These are phyloP conservation scores for Drosophila nigritarsus DNA, from an alignment of 2,888 invertebrate species.

Conservation along the genomic window DNA sequence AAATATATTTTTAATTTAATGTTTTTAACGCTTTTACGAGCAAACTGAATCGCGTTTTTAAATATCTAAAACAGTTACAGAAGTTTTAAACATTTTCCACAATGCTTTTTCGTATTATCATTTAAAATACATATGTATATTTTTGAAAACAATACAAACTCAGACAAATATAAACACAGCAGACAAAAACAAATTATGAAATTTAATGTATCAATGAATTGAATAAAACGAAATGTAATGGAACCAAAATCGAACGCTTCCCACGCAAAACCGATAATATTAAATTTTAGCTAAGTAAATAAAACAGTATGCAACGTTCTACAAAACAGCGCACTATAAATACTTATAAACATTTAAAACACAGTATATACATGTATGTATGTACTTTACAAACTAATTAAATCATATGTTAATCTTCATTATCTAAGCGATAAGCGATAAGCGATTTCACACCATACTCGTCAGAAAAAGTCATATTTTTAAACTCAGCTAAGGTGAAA, in stretches of 20 bases:
- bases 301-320: slow-evolving; percentile 23
- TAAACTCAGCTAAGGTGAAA: slow-evolving; percentile 52
- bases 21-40: slow-evolving; percentile 79
- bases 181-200: slow-evolving; percentile 35
- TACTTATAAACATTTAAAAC: slow-evolving; percentile 34
- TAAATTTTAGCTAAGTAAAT: slow-evolving; percentile 68
- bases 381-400: slow-evolving; percentile 43
- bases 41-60: slow-evolving; percentile 64
- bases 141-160: slow-evolving; percentile 23
- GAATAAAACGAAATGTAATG: slow-evolving; percentile 78
- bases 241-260: slow-evolving; percentile 84
- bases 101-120: slow-evolving; percentile 58
- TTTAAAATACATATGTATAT: slow-evolving; percentile 35
- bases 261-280: slow-evolving; percentile 83
- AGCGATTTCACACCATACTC: slow-evolving; percentile 39
- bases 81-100: slow-evolving; percentile 60
- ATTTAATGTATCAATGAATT: slow-evolving; percentile 55
- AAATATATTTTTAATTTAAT: slow-evolving; percentile 71
- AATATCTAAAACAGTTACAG: slow-evolving; percentile 48
- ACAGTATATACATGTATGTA: slow-evolving; percentile 15
- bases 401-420: slow-evolving; percentile 41
- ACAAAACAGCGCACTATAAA: slow-evolving; percentile 31
- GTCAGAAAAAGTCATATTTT: slow-evolving; percentile 32
- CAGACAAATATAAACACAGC: slow-evolving; percentile 1
- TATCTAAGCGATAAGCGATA: too few species aligned